Evolutionary conservation across 2,113 vertebrate genomes (phyloP), one percentile per base, ranked within the genome.

Genomic region (Hippopotamus amphibius): DNA sequence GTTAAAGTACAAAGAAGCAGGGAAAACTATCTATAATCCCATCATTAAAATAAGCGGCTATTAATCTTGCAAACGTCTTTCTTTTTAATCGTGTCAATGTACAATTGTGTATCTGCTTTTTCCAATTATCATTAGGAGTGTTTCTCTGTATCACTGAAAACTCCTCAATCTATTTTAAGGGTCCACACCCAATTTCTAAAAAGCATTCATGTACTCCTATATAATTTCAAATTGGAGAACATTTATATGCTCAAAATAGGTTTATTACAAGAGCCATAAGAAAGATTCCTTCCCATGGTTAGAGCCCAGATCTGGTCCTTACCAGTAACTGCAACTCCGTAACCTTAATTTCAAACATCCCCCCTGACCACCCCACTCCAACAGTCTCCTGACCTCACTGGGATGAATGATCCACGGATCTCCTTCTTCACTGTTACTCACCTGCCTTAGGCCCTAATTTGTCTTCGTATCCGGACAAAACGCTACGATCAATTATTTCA

Each of bases 151-250:
- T 80, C 57, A 80, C 4, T 88, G 57, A 59, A 95, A 90, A 96
- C 4, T 37, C 19, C 74, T 93, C 72, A 82, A 46, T 80, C 81
- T n/a, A 87, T 92, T 92, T 88, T 93, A 89, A 65, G n/a, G 16
- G 26, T 53, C 7, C 26, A 74, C 87, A 14, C 15, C 57, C 76
- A 80, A 43, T 43, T 91, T 88, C 63, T 43, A 30, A 89, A 76
- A 96, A 68, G 4, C 14, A 59, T 59, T 77, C 57, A 72, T 68
- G 89, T 86, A 87, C 37, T 90, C 28, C 22, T 96, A 1, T 33
- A 74, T 92, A 33, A 68, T 61, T 96, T 89, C 61, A 88, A 97
- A 30, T 17, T 33, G 33, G 96, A 95, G 12, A 85, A 77, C 2
- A 5, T 82, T 85, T 94, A 89, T 55, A 48, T 80, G 37, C 26